Evolutionary conservation across 2,113 vertebrate genomes (phyloP).

Genomic region (Neotragus pygmaeus): DNA sequence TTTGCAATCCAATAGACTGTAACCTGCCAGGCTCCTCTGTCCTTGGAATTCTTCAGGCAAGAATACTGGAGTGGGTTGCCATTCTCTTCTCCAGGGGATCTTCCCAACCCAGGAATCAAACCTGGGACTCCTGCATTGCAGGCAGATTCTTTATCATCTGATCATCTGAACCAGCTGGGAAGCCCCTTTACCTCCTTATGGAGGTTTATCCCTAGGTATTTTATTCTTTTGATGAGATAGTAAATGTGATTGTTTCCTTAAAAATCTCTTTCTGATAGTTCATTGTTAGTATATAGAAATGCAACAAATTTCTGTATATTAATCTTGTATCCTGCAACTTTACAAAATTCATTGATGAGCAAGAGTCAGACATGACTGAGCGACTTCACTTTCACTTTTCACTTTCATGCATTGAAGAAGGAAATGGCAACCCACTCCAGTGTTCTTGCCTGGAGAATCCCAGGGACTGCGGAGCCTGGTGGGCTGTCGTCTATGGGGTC

Average conservation of each 20-base stretch:
- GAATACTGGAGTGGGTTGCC: neutral
- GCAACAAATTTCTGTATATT: neutral
- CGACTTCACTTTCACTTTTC: too few relatives aligned
- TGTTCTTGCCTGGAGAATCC: too few relatives aligned
- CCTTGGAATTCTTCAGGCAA: neutral
- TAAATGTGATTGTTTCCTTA: neutral
- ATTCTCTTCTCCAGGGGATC: neutral
- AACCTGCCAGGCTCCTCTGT: neutral
- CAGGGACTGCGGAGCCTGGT: too few relatives aligned
- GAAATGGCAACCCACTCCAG: too few relatives aligned
- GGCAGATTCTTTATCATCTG: neutral
- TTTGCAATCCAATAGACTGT: neutral
- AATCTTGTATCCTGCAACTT: neutral
- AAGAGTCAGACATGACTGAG: too few relatives aligned
- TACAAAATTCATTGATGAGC: neutral
- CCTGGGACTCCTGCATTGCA: accelerated
- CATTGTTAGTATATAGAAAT: neutral
- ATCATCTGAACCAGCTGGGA: neutral
- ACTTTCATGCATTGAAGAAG: too few relatives aligned
- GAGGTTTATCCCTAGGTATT: neutral
- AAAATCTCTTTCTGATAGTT: neutral
- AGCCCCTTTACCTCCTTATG: neutral
- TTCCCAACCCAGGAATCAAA: neutral
- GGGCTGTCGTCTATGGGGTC: too few relatives aligned
- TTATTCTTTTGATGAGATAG: neutral